phyloP scores from a whole-genome alignment of 2,888 invertebrate species.

The Cremastobaeus sp. region DNA sequence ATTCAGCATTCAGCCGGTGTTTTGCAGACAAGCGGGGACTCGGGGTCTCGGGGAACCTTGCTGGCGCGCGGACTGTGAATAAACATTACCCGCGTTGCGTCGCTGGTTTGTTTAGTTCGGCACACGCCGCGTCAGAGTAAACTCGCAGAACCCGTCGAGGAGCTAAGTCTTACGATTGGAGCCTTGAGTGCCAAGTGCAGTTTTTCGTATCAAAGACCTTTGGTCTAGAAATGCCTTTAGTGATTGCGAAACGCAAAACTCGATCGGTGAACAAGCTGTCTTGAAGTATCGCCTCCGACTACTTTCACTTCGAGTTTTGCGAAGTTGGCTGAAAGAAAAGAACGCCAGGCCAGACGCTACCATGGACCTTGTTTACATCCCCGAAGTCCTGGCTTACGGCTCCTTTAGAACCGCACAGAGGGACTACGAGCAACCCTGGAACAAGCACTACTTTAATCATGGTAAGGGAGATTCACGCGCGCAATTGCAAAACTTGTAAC shows the following conservation, averaged over 20 bases:
- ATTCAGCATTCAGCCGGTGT: too few relatives aligned
- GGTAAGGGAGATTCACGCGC: too few relatives aligned
- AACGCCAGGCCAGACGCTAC: too few relatives aligned
- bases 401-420: slow-evolving; percentile 78
- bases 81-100: slow-evolving; percentile 69
- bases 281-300: background rate
- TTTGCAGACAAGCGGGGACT: too few relatives aligned
- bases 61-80: slow-evolving; percentile 65
- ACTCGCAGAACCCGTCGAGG: background rate
- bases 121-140: slow-evolving; percentile 52
- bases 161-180: too few relatives aligned
- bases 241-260: too few relatives aligned
- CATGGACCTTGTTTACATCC: slow-evolving; percentile 81
- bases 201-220: background rate
- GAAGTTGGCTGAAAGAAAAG: too few relatives aligned
- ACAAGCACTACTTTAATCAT: slow-evolving; percentile 71
- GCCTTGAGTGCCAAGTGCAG: too few relatives aligned
- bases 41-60: slow-evolving; percentile 7
- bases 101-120: slow-evolving; percentile 69
- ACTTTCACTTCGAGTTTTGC: slow-evolving; percentile 1
- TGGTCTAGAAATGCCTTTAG: background rate
- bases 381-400: slow-evolving; percentile 80
- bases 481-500: too few relatives aligned
- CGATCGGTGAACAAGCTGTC: too few relatives aligned
- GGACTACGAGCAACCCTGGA: slow-evolving; percentile 80